Evolutionary conservation across 2,888 invertebrate genomes (phyloP).

Genomic region (Patella depressa): DNA sequence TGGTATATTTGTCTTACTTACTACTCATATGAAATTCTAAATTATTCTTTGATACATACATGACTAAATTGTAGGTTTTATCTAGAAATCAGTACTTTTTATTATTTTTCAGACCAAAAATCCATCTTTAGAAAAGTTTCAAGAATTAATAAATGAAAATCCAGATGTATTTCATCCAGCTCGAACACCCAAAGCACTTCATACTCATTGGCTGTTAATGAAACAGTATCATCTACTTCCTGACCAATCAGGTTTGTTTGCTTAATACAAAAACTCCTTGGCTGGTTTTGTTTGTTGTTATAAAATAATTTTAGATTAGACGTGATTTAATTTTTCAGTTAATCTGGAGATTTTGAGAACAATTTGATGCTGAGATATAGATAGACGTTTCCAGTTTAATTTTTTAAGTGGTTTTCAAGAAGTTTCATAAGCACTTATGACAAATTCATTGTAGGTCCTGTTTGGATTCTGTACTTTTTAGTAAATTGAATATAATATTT

Average conservation of each 20-base stretch:
- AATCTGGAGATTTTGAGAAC: no score
- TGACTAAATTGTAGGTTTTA: background rate
- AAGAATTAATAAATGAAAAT: slow-evolving; percentile 86
- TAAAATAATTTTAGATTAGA: no score
- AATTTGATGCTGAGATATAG: no score
- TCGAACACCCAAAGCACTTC: slow-evolving; percentile 87
- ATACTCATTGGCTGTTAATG: slow-evolving; percentile 92
- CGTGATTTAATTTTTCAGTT: no score
- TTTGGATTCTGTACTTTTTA: no score
- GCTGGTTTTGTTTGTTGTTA: no score
- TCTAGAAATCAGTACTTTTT: background rate
- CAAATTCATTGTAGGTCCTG: no score
- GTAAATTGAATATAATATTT: background rate
- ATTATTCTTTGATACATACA: background rate
- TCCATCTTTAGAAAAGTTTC: slow-evolving; percentile 81
- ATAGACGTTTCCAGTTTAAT: no score
- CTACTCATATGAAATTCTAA: background rate
- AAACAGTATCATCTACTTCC: slow-evolving; percentile 92
- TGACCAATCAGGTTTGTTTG: slow-evolving; percentile 82
- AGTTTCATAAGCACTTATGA: no score
- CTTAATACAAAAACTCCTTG: background rate
- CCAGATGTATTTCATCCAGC: slow-evolving; percentile 89
- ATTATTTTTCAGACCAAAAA: slow-evolving; percentile 52
- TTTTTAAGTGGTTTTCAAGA: no score
- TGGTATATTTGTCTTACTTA: background rate